Conservation (phyloP, 2,113 vertebrate species). For the Procapra przewalskii region DNA sequence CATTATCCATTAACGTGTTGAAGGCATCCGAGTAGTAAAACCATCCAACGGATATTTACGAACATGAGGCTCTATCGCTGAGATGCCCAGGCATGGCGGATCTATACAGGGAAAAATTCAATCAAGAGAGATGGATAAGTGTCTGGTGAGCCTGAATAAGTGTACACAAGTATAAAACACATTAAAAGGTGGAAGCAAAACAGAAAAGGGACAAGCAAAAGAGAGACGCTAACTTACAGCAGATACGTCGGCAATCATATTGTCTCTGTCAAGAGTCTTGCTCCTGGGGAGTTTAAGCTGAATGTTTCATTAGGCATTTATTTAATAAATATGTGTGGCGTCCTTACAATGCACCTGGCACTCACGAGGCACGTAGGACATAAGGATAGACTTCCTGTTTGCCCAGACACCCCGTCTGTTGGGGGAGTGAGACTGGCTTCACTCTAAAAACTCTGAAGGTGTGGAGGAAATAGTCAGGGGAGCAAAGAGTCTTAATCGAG, state of each 20-base stretch:
- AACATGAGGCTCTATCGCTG: not conserved
- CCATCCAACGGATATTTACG: not conserved
- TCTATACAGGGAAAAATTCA: slow-evolving; percentile 4
- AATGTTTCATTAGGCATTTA: not conserved
- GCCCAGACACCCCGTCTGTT: not conserved
- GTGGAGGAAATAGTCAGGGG: not conserved
- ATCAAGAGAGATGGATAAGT: not conserved
- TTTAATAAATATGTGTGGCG: not conserved
- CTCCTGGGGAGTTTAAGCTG: not conserved
- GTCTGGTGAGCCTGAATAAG: not conserved
- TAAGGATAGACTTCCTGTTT: not conserved
- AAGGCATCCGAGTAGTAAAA: slow-evolving; percentile 13
- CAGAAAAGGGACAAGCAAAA: not conserved
- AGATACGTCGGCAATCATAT: not conserved
- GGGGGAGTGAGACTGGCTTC: not conserved
- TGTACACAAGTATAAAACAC: not conserved
- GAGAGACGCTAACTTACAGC: not conserved
- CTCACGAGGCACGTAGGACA: not conserved
- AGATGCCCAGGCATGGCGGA: not conserved
- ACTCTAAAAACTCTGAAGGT: not conserved
- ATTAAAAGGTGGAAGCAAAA: not conserved
- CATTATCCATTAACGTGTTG: not conserved
- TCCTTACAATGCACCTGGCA: not conserved
- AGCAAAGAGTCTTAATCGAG: not conserved
- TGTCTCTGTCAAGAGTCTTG: not conserved